These are phyloP conservation scores for Drosophila mayri DNA, from an alignment of 1,140 invertebrate genomes.

Conservation along the genomic window DNA sequence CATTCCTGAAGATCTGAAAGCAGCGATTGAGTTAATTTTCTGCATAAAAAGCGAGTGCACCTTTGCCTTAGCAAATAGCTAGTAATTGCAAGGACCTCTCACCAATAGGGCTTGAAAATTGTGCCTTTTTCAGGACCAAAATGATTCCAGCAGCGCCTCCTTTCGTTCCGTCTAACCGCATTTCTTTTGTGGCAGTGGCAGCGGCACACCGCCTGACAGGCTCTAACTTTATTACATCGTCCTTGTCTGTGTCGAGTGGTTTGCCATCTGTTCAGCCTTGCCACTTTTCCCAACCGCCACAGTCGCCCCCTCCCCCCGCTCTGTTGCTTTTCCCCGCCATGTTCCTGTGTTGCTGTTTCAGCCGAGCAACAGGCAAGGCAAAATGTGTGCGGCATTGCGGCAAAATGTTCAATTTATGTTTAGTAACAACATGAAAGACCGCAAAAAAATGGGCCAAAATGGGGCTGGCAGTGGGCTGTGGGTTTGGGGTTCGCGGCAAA, in stretches of 20 bases:
- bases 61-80: too few relatives aligned
- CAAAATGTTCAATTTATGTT: constrained; percentile 76
- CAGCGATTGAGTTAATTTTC: neutral
- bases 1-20: neutral
- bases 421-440: constrained; percentile 58
- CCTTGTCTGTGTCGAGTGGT: constrained; percentile 66
- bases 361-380: constrained; percentile 69
- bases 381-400: constrained; percentile 65
- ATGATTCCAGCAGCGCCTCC: neutral
- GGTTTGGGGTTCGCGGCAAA: too few relatives aligned
- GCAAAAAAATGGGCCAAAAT: constrained; percentile 37
- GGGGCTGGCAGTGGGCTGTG: neutral
- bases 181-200: constrained; percentile 66
- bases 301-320: too few relatives aligned
- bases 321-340: neutral
- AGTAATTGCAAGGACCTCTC: neutral
- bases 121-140: neutral
- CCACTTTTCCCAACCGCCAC: constrained; percentile 1
- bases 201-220: constrained; percentile 63
- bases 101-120: neutral
- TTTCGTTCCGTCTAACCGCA: constrained; percentile 58
- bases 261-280: constrained; percentile 49
- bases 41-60: neutral
- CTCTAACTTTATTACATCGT: constrained; percentile 78
- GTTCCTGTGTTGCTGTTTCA: constrained; percentile 4